Evolutionary conservation across 2,888 invertebrate species (phyloP), one percentile per base, ranked within the genome.

Genomic region (Lordiphosa fenestrarum): DNA sequence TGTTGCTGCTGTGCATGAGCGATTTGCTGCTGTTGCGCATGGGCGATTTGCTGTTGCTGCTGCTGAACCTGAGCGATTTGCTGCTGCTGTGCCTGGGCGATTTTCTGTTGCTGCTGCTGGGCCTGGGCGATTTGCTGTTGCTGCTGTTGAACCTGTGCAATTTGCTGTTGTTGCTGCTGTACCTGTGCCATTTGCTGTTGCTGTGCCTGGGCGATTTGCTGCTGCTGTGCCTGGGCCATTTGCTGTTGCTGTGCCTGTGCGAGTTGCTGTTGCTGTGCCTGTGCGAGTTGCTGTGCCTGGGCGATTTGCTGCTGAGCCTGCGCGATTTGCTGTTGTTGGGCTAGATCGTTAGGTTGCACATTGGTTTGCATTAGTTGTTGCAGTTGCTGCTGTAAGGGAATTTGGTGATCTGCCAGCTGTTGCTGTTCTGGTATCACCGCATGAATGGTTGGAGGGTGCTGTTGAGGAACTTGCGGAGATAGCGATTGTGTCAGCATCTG

Each of bases 341-440:
- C 50, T 13, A 66, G 42, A 4, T 76, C 76, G 2, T 55, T 13
- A 13, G 77, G n/a, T 12, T 81, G 81, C 33, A 71, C 58, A 61
- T 61, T 76, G 6, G 49, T 63, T 4, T 76, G 84, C 76, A 76
- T 76, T 1, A 76, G 56, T 12, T 83, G 75, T 35, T 85, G 85
- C 21, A 80, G 36, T 47, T 80, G 85, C 12, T 75, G 82, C 46
- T 89, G 90, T n/a, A 71, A 47, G 2, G 77, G 83, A 40, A 73
- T 63, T 66, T 73, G 73, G 19, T 69, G 77, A 6, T 76, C 75
- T 5, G 30, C 12, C 35, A 81, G 35, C 50, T 67, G 64, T n/a
- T 69, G 63, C 12, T 47, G 58, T 9, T 35, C 52, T 50, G 38
- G 30, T 38, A 52, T 19, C 50, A 37, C 61, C 53, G 35, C 55